Evolutionary conservation across 2,888 invertebrate genomes (phyloP), one percentile per base, ranked within the genome.

Genomic region (Podabrus alpinus): DNA sequence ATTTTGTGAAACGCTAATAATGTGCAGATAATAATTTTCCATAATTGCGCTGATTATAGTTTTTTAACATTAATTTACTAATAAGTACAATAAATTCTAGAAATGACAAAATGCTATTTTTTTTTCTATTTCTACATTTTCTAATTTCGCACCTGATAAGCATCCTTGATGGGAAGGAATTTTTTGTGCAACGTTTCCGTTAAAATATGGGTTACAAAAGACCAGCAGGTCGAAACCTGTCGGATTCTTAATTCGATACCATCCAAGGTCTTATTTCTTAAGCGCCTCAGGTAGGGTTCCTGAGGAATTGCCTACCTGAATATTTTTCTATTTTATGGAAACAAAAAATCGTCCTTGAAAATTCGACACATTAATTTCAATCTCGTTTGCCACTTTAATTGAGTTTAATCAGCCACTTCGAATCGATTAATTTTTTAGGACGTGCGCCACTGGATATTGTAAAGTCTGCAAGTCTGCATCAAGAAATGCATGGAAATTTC

Each of bases 401-500:
- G 29, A 5, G n/a, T 29, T 29, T 29, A 29, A 29, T 13, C 29
- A n/a, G 13, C 13, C 29, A 29, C 29, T 29, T 29, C 29, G 5
- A 29, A 29, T 29, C 29, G 29, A 15, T 61, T 17, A 61, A 61
- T 61, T 66, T 66, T 25, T 24, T 13, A 15, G 11, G 13, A 16
- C 11, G 66, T 29, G 69, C 73, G 69, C 73, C 73, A 73, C 68
- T 69, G 73, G 19, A 24, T 15, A 59, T 62, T 45, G 45, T 15
- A 13, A 19, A 19, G 59, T 68, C 24, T 64, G 17, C n/a, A 64
- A 19, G 66, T 67, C 71, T 71, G 71, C 66, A 66, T 15, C 15
- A 25, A 59, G 69, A 68, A 74, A 66, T 70, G 68, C 66, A 74
- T 74, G 74, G 74, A 74, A 74, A 74, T 74, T 74, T 74, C 74